Percentiles rank a stretch among this genome's conserved stretches.
Conservation (phyloP, 2,888 invertebrate genomes). For the Drosophila phalerata region DNA sequence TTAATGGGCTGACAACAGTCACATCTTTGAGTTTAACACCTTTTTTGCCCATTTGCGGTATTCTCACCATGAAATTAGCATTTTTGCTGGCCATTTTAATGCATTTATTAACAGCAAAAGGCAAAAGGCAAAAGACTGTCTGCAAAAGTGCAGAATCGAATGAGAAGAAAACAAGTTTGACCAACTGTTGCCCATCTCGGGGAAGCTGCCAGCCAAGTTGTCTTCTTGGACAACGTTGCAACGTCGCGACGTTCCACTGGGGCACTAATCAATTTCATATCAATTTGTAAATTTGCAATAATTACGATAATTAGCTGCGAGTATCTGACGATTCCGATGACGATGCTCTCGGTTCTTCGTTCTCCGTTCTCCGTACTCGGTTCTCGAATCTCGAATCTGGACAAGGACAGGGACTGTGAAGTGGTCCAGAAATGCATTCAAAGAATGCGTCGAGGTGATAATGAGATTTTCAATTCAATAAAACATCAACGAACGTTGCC, state of each 20-base stretch:
- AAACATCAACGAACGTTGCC: conserved; percentile 69
- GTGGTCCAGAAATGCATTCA: conserved; percentile 69
- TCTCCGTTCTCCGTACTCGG: background rate
- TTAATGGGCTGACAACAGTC: conserved; percentile 9
- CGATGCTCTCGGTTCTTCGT: conserved; percentile 18
- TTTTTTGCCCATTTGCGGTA: conserved; percentile 20
- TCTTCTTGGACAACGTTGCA: conserved; percentile 12
- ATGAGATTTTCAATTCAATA: conserved; percentile 82
- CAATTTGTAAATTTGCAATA: conserved; percentile 86
- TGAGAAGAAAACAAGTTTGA: conserved; percentile 49
- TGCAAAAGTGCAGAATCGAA: conserved; percentile 18
- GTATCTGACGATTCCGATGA: conserved; percentile 70
- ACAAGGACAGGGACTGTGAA: conserved; percentile 13
- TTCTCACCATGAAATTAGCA: conserved; percentile 43
- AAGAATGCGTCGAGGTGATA: conserved; percentile 82
- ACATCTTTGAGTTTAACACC: conserved; percentile 30
- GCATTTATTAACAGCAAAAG: conserved; percentile 44
- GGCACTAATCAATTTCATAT: conserved; percentile 85
- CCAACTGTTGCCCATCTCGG: conserved; percentile 30
- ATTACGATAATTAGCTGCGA: conserved; percentile 85
- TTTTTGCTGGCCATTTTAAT: conserved; percentile 44
- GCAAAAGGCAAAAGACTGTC: conserved; percentile 3
- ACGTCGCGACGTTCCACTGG: conserved; percentile 42
- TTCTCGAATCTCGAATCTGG: conserved; percentile 10
- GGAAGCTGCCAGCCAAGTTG: conserved; percentile 18